Percentiles rank a stretch among this genome's conserved stretches.
Evolutionary conservation across 64 coral and sea anemone species (phyloP).

Genomic region (Hydrozoanthus tunicans): DNA sequence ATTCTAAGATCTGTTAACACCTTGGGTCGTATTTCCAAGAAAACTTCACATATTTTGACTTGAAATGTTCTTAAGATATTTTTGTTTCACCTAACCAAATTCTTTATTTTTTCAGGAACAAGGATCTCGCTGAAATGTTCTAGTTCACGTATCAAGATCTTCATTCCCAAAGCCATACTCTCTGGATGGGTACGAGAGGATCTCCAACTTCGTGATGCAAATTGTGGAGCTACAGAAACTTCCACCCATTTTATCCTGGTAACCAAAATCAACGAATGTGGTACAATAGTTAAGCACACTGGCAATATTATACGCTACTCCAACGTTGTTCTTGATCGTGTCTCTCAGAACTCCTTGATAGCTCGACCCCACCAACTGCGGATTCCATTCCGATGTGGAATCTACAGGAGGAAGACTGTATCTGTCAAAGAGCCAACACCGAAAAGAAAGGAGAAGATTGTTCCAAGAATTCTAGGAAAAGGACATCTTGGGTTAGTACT

Average conservation of each 20-base stretch:
- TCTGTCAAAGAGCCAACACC: conserved; percentile 42
- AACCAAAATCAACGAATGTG: conserved; percentile 62
- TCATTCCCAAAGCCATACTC: conserved; percentile 20
- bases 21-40: too few relatives aligned
- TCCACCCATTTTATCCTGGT: conserved; percentile 52
- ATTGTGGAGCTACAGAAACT: conserved; percentile 52
- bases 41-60: too few relatives aligned
- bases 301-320: conserved; percentile 53
- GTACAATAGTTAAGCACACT: conserved; percentile 58
- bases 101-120: conserved; percentile 6
- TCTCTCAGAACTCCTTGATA: conserved; percentile 37
- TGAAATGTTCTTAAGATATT: too few relatives aligned
- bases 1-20: too few relatives aligned
- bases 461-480: conserved; percentile 49
- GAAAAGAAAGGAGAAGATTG: conserved; percentile 47
- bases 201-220: conserved; percentile 55
- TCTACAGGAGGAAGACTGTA: conserved; percentile 49
- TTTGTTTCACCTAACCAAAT: not conserved
- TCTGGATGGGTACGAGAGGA: conserved; percentile 23
- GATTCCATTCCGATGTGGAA: conserved; percentile 67
- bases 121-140: conserved; percentile 44
- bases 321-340: conserved; percentile 65
- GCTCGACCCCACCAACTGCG: conserved; percentile 46
- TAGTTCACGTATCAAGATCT: conserved; percentile 21
- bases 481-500: conserved; percentile 46